A percentile compares a stretch with the other conserved stretches of the same genome.
These are phyloP conservation scores for Platorchestia sp. DNA, from an alignment of 1,140 invertebrate species.

Conservation along the genomic window DNA sequence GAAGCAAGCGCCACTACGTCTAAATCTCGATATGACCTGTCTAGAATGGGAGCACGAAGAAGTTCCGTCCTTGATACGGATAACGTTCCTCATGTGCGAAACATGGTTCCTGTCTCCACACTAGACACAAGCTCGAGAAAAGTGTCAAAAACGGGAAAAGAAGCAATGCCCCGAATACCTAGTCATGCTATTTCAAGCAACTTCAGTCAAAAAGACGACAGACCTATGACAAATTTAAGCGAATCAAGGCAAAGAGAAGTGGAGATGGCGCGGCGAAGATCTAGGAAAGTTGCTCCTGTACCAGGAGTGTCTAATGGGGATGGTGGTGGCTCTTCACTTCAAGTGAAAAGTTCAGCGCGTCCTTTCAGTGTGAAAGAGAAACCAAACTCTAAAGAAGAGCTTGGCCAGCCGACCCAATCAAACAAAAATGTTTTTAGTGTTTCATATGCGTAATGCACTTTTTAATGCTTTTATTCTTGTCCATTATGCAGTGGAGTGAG, in stretches of 20 bases:
- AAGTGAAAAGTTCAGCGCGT: not conserved
- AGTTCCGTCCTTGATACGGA: not conserved
- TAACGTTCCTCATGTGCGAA: not conserved
- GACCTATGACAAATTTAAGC: not conserved
- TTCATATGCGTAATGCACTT: constrained; percentile 20
- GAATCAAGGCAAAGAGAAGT: not conserved
- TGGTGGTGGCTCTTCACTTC: not conserved
- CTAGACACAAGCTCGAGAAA: not conserved
- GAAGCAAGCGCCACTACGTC: not conserved
- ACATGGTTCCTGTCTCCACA: not conserved
- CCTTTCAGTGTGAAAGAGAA: not conserved
- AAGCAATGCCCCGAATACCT: not conserved
- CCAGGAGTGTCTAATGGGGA: not conserved
- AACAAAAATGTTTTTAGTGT: constrained; percentile 30
- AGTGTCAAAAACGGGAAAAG: not conserved
- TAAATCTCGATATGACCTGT: constrained; percentile 14
- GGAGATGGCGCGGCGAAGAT: not conserved
- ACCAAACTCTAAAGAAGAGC: not conserved
- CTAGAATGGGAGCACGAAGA: not conserved
- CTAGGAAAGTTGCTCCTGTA: constrained; percentile 32
- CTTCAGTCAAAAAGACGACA: not conserved
- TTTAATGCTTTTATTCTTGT: not conserved
- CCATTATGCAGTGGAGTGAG: not conserved
- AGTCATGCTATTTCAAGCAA: not conserved
- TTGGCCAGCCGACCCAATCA: not conserved